Evolutionary conservation across 2,888 invertebrate species (phyloP), one percentile per base, ranked within the genome.

Genomic region (Lypha dubia): DNA sequence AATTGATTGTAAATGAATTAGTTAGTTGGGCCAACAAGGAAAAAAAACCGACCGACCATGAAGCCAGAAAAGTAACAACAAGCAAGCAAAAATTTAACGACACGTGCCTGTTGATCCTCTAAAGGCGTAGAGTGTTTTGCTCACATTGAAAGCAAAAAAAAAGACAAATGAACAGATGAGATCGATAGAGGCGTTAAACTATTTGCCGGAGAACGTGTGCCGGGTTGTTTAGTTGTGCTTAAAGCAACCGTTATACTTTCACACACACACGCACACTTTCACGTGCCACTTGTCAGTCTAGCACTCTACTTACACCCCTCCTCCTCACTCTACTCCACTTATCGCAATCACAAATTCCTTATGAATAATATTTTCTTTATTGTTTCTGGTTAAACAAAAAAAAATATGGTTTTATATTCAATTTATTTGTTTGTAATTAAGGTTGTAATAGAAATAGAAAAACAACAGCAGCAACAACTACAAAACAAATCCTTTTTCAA

Each of bases 391-490:
- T 81, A 63, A 28, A 28, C 28, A 28, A 11, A 80, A 80, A 74
- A 80, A 80, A 80, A 81, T 49, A 75, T 75, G 75, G 63, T 81
- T 75, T 60, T 75, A 65, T 60, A 85, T 82, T 86, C 89, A 67
- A 88, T 90, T 90, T 90, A 89, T 90, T 90, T 90, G 89, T 89
- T 89, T 90, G 89, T 89, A 90, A 90, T 90, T 90, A 90, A 88
- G 88, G 88, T 87, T 90, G 90, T 88, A 89, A 86, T 84, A 62
- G 76, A 84, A 79, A 67, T 28, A 32, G 32, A 63, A 38, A n/a
- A 58, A 68, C 28, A 28, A 60, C 41, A 46, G 51, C 28, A 68
- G 49, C 32, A 63, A 44, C 38, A 68, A 56, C 38, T 56, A 41
- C 24, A 68, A 49, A 62, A 63, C n/a, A 79, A 68, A 74, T 62